A percentile compares a stretch with the other conserved stretches of the same genome.
Conservation (phyloP, 2,113 vertebrate genomes). For the Corythornis cristatus region DNA sequence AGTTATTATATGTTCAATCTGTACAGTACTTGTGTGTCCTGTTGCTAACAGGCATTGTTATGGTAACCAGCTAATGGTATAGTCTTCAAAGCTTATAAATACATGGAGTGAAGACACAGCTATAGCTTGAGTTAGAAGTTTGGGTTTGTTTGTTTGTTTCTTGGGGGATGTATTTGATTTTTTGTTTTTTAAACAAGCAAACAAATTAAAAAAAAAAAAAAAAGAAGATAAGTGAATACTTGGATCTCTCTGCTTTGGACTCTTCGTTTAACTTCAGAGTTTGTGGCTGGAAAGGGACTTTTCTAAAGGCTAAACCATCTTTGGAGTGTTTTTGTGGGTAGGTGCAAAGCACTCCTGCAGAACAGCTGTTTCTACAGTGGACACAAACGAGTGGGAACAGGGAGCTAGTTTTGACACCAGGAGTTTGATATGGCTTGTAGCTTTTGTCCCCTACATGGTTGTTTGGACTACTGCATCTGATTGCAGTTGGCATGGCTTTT, state of each 20-base stretch:
- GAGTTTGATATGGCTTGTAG: background rate
- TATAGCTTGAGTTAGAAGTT: background rate
- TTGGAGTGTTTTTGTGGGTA: fast-evolving
- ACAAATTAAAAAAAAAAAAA: background rate
- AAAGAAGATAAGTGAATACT: background rate
- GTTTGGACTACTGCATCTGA: background rate
- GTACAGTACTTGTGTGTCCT: background rate
- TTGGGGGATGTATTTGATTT: no score
- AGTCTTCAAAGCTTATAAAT: background rate
- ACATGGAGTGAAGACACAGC: background rate
- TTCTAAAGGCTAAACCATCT: fast-evolving
- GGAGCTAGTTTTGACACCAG: background rate
- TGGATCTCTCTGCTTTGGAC: background rate
- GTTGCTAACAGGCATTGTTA: background rate
- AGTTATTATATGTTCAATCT: background rate
- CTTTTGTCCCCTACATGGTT: background rate
- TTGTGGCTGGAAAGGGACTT: background rate
- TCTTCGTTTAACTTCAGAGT: background rate
- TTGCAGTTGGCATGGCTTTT: background rate
- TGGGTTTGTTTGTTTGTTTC: background rate
- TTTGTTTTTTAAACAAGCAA: no score
- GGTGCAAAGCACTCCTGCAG: background rate
- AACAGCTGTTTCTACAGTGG: background rate
- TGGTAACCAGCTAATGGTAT: fast-evolving
- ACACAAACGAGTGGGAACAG: background rate